Evolutionary conservation across 2,797 vertebrate genomes (phyloP).

Genomic region (Microhierax caerulescens): DNA sequence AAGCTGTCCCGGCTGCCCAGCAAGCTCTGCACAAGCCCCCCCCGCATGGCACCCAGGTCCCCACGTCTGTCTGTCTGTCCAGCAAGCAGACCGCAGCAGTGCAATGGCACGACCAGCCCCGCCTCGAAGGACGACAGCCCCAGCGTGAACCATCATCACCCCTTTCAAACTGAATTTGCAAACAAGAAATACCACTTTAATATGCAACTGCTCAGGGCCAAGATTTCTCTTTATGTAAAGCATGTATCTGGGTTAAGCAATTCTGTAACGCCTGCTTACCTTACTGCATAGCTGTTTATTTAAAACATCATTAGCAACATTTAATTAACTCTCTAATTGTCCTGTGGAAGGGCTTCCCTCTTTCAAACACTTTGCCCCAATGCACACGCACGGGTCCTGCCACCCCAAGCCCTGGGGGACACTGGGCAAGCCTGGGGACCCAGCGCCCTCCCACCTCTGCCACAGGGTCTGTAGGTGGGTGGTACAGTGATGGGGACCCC

Average conservation of each 20-base stretch:
- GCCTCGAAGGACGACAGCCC: neutral
- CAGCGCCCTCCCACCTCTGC: neutral
- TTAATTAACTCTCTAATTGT: neutral
- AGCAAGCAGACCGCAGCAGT: fast-evolving
- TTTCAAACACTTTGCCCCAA: neutral
- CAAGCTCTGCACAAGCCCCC: neutral
- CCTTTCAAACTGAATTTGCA: fast-evolving
- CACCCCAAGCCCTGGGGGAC: neutral
- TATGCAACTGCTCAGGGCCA: fast-evolving
- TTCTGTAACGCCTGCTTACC: neutral
- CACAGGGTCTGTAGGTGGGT: fast-evolving
- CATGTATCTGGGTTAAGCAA: neutral
- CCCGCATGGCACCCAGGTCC: fast-evolving
- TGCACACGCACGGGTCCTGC: fast-evolving
- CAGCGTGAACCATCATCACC: fast-evolving
- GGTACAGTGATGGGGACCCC: fast-evolving
- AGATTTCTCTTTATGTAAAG: neutral
- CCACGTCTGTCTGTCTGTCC: fast-evolving
- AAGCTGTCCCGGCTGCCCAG: neutral
- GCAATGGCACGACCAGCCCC: neutral
- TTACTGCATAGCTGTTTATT: neutral
- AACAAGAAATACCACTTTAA: neutral
- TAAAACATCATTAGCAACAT: neutral
- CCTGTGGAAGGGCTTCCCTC: neutral
- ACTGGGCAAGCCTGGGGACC: neutral